Evolutionary conservation across 2,888 invertebrate species (phyloP).

Genomic region (Sclerodermus sp.): DNA sequence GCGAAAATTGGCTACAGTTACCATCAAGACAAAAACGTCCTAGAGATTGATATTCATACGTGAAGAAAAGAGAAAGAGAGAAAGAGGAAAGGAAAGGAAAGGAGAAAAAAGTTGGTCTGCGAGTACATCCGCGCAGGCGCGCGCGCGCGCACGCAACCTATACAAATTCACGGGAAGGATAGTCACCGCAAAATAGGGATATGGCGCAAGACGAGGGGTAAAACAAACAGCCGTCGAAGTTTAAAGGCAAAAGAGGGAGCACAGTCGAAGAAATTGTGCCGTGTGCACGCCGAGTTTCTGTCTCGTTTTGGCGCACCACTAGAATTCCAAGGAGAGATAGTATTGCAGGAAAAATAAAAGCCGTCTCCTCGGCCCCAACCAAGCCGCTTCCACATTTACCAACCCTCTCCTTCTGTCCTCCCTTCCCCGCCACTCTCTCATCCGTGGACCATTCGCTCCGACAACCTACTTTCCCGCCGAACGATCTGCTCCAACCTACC

Average conservation of each 20-base stretch:
- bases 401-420: conserved; percentile 5
- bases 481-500: no score
- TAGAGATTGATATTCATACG: conserved; percentile 9
- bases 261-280: conserved; percentile 32
- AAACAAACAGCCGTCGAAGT: not conserved
- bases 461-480: conserved; percentile 19
- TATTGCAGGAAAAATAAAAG: conserved; percentile 33
- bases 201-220: not conserved
- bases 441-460: not conserved
- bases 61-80: conserved; percentile 1
- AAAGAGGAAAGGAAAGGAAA: conserved; percentile 2
- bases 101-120: conserved; percentile 1
- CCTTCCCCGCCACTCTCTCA: conserved; percentile 1
- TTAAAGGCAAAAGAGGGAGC: conserved; percentile 13
- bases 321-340: conserved; percentile 10
- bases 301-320: conserved; percentile 30
- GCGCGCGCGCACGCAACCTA: no score
- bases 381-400: not conserved
- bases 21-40: not conserved
- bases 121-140: no score
- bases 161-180: no score
- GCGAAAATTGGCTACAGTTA: not conserved
- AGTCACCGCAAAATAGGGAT: not conserved
- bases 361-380: conserved; percentile 10
- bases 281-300: conserved; percentile 24